These are phyloP conservation scores for Poecilia picta DNA, from an alignment of 2,797 vertebrate genomes.

Conservation along the genomic window DNA sequence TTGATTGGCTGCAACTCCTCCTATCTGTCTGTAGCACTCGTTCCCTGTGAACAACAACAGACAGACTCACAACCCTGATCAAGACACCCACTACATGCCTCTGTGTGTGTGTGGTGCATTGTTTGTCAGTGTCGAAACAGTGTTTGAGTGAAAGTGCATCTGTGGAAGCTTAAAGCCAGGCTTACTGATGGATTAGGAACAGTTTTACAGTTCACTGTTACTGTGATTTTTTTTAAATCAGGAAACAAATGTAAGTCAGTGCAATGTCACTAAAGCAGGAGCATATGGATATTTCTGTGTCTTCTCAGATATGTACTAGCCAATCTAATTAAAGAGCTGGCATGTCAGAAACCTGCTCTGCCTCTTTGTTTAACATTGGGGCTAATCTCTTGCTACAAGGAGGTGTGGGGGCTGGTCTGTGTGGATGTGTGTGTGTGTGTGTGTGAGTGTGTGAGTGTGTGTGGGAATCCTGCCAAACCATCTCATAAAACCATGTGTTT, in stretches of 20 bases:
- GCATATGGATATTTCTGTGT: conserved; percentile 13
- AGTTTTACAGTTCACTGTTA: neutral
- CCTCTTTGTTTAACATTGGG: conserved; percentile 74
- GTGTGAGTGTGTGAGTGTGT: conserved; percentile 43
- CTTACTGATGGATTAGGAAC: neutral
- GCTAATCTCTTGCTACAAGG: conserved; percentile 68
- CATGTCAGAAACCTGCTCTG: conserved; percentile 62
- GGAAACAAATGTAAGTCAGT: neutral
- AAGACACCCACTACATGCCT: conserved; percentile 18
- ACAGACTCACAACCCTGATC: conserved; percentile 34
- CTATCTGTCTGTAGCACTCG: conserved; percentile 36
- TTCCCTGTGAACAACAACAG: conserved; percentile 32
- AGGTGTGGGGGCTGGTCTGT: conserved; percentile 11
- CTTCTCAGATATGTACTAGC: conserved; percentile 45
- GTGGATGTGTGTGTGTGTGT: neutral
- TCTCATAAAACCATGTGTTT: conserved; percentile 9
- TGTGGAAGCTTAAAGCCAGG: neutral
- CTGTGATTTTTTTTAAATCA: neutral
- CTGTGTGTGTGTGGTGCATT: neutral
- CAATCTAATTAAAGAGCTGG: conserved; percentile 74
- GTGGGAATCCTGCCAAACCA: conserved; percentile 44
- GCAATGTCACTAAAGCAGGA: conserved; percentile 11
- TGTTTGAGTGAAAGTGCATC: neutral
- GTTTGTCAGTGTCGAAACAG: neutral
- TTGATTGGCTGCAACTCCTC: conserved; percentile 54